Evolutionary conservation across 64 coral and sea anemone genomes (phyloP).

Genomic region (Exaiptasia diaphana): DNA sequence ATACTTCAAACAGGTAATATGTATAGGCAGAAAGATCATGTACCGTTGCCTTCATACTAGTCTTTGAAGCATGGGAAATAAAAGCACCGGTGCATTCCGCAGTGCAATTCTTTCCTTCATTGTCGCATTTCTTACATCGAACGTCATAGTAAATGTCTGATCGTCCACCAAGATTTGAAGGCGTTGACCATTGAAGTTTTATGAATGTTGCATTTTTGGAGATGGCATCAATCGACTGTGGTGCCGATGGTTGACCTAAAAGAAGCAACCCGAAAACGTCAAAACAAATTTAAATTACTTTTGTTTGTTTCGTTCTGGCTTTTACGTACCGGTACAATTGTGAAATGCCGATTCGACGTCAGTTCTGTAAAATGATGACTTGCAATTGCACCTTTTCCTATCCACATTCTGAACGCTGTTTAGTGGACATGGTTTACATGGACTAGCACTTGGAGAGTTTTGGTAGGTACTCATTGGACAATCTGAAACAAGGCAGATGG

Average conservation of each 20-base stretch:
- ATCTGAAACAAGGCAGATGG: background rate
- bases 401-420: background rate
- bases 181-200: conserved; percentile 1
- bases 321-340: background rate
- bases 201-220: conserved; percentile 13
- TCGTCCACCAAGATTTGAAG: conserved; percentile 21
- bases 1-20: conserved; percentile 24
- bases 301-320: background rate
- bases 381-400: background rate
- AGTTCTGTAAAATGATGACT: background rate
- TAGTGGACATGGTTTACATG: background rate
- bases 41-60: conserved; percentile 5
- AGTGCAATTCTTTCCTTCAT: conserved; percentile 17
- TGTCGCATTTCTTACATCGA: conserved; percentile 28
- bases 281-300: too few species aligned
- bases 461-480: background rate
- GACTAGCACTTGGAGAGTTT: background rate
- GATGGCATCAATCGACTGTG: background rate
- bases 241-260: conserved; percentile 27
- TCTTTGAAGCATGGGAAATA: background rate
- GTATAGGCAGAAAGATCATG: conserved; percentile 31
- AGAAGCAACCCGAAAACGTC: background rate
- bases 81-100: conserved; percentile 18
- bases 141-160: conserved; percentile 33
- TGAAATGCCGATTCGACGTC: background rate